A percentile compares a stretch with the other conserved stretches of the same genome.
These are phyloP conservation scores for Amphipoea lucens DNA, from an alignment of 2,888 invertebrate genomes.

Conservation along the genomic window DNA sequence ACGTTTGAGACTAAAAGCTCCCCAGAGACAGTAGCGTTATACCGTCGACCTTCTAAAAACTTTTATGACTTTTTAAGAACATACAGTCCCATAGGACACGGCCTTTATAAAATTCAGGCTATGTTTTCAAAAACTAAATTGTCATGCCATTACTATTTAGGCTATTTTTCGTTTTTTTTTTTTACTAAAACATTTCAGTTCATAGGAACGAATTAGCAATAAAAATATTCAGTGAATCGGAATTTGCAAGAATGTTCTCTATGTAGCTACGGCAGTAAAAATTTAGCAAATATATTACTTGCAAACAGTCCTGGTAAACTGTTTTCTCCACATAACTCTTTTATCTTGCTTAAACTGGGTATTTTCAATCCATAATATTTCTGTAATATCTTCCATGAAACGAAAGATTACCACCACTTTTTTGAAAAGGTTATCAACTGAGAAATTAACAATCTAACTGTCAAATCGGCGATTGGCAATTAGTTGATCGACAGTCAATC, in stretches of 20 bases:
- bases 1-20: conserved; percentile 51
- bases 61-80: conserved; percentile 55
- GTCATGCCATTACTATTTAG: not conserved
- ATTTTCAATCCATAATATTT: not conserved
- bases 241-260: conserved; percentile 31
- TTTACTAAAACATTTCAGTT: conserved; percentile 5
- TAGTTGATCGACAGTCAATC: not conserved
- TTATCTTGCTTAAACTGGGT: not conserved
- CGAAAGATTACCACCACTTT: no score
- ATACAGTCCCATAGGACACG: conserved; percentile 21
- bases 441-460: no score
- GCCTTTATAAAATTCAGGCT: conserved; percentile 10
- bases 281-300: not conserved
- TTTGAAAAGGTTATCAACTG: no score
- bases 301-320: not conserved
- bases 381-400: not conserved
- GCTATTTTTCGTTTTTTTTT: not conserved
- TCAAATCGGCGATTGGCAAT: not conserved
- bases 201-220: not conserved
- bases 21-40: conserved; percentile 32
- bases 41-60: conserved; percentile 49
- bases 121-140: conserved; percentile 14
- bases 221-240: conserved; percentile 3
- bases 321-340: not conserved
- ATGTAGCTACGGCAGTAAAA: not conserved